Conservation (phyloP, 2,797 vertebrate genomes). For the Cyclura pinguis region DNA sequence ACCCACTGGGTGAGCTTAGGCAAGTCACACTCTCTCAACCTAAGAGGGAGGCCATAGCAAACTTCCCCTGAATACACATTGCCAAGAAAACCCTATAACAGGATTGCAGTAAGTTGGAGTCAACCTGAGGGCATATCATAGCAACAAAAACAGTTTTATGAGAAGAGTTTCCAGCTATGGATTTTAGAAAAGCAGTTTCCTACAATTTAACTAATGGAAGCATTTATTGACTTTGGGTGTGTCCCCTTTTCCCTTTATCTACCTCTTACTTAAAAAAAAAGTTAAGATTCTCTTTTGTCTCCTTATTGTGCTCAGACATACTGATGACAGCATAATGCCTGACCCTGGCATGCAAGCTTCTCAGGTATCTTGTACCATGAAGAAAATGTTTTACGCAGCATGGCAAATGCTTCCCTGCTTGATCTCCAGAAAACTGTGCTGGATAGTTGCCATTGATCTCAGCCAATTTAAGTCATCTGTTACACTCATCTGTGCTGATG, state of each 20-base stretch:
- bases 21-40: too few relatives aligned
- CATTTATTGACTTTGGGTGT: too few relatives aligned
- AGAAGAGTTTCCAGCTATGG: too few relatives aligned
- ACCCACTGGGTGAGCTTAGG: too few relatives aligned
- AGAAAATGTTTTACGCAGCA: neutral
- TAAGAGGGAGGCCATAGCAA: too few relatives aligned
- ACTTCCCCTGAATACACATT: too few relatives aligned
- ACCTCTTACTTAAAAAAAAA: neutral
- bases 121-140: too few relatives aligned
- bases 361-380: constrained; percentile 7
- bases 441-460: constrained; percentile 9
- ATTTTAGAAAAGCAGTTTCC: neutral
- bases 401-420: neutral
- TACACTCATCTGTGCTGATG: constrained; percentile 7
- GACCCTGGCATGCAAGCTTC: neutral
- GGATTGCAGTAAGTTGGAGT: too few relatives aligned
- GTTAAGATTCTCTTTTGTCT: neutral
- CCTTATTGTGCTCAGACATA: neutral
- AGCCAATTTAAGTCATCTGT: constrained; percentile 14
- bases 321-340: neutral
- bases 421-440: neutral
- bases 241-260: neutral
- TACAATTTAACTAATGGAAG: neutral
- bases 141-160: too few relatives aligned
- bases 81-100: too few relatives aligned